Percentiles rank a stretch among this genome's conserved stretches.
Evolutionary conservation across 2,888 invertebrate genomes (phyloP).

Genomic region (Ischnura elegans): DNA sequence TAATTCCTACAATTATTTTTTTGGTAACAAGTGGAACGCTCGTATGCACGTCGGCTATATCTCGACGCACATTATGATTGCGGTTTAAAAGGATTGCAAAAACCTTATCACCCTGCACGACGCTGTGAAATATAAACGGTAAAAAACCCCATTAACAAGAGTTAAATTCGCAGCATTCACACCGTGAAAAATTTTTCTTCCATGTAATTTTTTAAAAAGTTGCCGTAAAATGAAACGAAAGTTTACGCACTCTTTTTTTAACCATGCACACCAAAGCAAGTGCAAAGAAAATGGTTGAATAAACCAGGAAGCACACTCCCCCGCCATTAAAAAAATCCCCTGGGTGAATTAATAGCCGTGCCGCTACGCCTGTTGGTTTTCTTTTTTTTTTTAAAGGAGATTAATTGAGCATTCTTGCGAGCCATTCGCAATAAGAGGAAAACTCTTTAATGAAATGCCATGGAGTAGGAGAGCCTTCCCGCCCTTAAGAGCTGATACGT

Average conservation of each 20-base stretch:
- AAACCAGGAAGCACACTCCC: not conserved
- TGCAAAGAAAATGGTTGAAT: not conserved
- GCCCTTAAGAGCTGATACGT: too few species aligned
- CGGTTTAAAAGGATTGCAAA: too few species aligned
- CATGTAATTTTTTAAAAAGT: not conserved
- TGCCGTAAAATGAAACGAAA: not conserved
- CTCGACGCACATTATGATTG: too few species aligned
- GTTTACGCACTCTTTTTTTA: not conserved
- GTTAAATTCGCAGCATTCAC: not conserved
- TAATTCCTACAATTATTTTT: too few species aligned
- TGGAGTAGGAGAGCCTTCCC: not conserved
- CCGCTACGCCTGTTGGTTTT: too few species aligned
- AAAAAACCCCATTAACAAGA: constrained; percentile 3
- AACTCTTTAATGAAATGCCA: constrained; percentile 17
- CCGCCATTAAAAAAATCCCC: not conserved
- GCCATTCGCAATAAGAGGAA: not conserved
- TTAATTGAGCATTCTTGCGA: not conserved
- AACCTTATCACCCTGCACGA: too few species aligned
- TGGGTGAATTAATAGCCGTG: not conserved
- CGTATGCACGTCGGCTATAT: too few species aligned
- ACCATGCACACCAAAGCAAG: not conserved
- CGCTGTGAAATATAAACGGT: too few species aligned
- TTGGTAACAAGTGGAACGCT: too few species aligned
- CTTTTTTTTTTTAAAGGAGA: not conserved
- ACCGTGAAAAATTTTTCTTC: not conserved